A percentile compares a stretch with the other conserved stretches of the same genome.
Evolutionary conservation across 1,140 invertebrate genomes (phyloP).

Genomic region (Sogatella furcifera): DNA sequence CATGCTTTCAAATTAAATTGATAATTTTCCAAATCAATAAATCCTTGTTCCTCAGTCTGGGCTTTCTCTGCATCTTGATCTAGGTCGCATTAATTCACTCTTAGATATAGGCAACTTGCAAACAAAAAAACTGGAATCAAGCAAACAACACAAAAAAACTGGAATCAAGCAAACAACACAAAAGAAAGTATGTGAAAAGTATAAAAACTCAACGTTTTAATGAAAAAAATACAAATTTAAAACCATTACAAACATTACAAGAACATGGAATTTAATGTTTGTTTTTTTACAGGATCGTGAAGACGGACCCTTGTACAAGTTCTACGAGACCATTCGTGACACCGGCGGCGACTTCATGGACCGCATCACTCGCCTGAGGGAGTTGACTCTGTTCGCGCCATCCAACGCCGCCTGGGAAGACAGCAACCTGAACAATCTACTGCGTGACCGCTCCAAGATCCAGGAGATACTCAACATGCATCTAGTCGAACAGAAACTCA

Average conservation of each 20-base stretch:
- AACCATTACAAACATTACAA: background rate
- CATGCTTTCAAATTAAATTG: too few relatives aligned
- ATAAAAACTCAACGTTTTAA: too few relatives aligned
- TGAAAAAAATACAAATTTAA: too few relatives aligned
- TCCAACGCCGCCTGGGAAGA: slow-evolving; percentile 73
- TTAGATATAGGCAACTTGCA: too few relatives aligned
- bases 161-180: too few relatives aligned
- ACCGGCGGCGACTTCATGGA: slow-evolving; percentile 60
- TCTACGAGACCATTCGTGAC: slow-evolving; percentile 67
- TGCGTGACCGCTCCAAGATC: slow-evolving; percentile 43
- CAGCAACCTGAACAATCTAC: slow-evolving; percentile 52
- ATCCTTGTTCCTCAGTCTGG: too few relatives aligned
- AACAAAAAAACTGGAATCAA: too few relatives aligned
- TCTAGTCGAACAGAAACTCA: slow-evolving; percentile 57
- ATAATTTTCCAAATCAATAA: too few relatives aligned
- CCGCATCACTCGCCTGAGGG: slow-evolving; percentile 51
- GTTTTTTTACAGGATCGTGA: slow-evolving; percentile 49
- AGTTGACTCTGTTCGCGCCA: slow-evolving; percentile 79
- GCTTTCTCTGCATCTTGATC: too few relatives aligned
- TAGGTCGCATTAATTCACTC: too few relatives aligned
- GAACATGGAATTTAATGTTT: slow-evolving; percentile 6
- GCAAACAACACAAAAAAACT: too few relatives aligned
- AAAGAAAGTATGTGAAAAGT: too few relatives aligned
- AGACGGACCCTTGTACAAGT: slow-evolving; percentile 68
- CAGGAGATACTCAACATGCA: slow-evolving; percentile 70